Evolutionary conservation across 92 coral and sea anemone species (phyloP).

Genomic region (Nematostella vectensis): DNA sequence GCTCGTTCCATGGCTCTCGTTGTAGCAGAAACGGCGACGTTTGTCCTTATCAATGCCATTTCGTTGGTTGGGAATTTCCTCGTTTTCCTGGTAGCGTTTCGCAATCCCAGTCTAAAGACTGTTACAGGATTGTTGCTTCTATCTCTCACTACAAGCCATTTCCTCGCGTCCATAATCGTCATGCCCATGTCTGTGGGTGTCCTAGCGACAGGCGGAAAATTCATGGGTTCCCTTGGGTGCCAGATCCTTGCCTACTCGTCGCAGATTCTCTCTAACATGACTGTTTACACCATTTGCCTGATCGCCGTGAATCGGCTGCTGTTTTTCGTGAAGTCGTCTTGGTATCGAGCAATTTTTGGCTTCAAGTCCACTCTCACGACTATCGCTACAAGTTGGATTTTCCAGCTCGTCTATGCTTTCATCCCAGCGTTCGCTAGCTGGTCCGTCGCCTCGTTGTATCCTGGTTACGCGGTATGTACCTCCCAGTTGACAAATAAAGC

Average conservation of each 20-base stretch:
- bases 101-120: conserved; percentile 1
- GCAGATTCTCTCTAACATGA: conserved; percentile 8
- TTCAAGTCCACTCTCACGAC: conserved; percentile 23
- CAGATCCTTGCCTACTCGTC: conserved; percentile 12
- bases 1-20: conserved; percentile 4
- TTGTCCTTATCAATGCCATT: conserved; percentile 3
- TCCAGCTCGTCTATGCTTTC: conserved; percentile 14
- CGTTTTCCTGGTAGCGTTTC: conserved; percentile 5
- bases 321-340: conserved; percentile 4
- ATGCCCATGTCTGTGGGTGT: conserved; percentile 28
- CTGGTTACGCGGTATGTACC: conserved; percentile 22
- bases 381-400: conserved; percentile 16
- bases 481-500: conserved; percentile 10
- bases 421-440: conserved; percentile 22
- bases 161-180: conserved; percentile 10
- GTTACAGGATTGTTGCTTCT: conserved; percentile 5
- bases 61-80: conserved; percentile 14
- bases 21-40: conserved; percentile 6
- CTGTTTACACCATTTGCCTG: conserved; percentile 14
- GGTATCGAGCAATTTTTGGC: conserved; percentile 19
- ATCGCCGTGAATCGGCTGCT: conserved; percentile 15
- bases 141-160: conserved; percentile 10
- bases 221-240: conserved; percentile 21
- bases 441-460: conserved; percentile 9
- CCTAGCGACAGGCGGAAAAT: conserved; percentile 17